Base-by-base conservation (phyloP, 2,888 invertebrate species). In the Acanthosepion pharaonis region DNA sequence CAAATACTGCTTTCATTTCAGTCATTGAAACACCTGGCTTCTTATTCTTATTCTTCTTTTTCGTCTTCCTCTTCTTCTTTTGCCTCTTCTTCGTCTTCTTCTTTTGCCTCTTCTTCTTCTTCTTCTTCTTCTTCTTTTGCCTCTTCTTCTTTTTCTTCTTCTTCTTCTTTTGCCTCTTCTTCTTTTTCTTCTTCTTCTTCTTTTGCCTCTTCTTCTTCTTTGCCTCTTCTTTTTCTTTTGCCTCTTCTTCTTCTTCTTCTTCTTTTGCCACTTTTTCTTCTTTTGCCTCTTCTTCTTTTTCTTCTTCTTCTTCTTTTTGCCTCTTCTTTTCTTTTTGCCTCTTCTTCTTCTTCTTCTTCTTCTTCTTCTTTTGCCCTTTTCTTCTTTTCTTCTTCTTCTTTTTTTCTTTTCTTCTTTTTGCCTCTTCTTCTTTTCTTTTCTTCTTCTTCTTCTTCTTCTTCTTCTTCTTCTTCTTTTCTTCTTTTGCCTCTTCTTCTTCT, bases 181-280 rank as follows among this genome's bases (percentile, higher is more conserved):
- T n/a, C n/a, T n/a, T n/a, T n/a, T n/a, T 28, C 5, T 64, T 28
- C 28, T 28, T 64, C 11, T 64, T 5, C 28, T 25, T 64, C 28
- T 28, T 25, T 28, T 28, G 25, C 25, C 28, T 78, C 11, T 78
- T n/a, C 78, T n/a, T 11, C 78, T n/a, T 33, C 9, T 78, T 11
- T 11, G 9, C 11, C 11, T n/a, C n/a, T n/a, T n/a, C n/a, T 78
- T n/a, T 8, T n/a, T n/a, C 15, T 78, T 9, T 2, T n/a, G n/a
- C n/a, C 8, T 15, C n/a, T 11, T 15, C 6, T 9, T n/a, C 28
- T 78, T 28, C 9, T 18, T 78, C 8, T 8, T 5, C n/a, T 15
- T n/a, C 78, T 9, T 0, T 5, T 8, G 28, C 9, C 9, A 0
- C 8, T 8, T n/a, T 9, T n/a, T n/a, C n/a, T n/a, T n/a, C n/a